These are phyloP conservation scores for Apogon talboti DNA, from an alignment of 2,797 vertebrate species.

Conservation along the genomic window DNA sequence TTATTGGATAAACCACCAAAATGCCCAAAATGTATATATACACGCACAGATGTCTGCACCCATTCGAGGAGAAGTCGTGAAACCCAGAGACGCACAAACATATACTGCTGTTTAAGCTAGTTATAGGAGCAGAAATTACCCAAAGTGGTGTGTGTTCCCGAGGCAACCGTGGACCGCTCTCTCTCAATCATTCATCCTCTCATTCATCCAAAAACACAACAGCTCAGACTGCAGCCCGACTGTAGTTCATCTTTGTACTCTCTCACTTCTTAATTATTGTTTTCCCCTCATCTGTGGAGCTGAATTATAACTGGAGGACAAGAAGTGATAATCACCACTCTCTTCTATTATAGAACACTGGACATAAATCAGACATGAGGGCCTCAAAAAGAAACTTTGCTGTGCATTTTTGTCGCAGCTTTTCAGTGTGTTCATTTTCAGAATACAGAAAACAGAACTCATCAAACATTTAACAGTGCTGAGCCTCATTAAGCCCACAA, in stretches of 20 bases:
- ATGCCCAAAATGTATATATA: conserved; percentile 58
- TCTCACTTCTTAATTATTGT: conserved; percentile 67
- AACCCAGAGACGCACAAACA: conserved; percentile 59
- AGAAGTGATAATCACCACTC: conserved; percentile 47
- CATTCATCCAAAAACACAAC: conserved; percentile 41
- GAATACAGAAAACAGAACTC: conserved; percentile 38
- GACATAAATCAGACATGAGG: conserved; percentile 43
- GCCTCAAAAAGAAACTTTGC: conserved; percentile 6
- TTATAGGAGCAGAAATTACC: conserved; percentile 55
- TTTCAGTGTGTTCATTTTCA: conserved; percentile 12
- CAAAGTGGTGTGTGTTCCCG: conserved; percentile 51
- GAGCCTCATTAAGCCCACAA: conserved; percentile 53
- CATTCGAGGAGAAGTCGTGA: conserved; percentile 38
- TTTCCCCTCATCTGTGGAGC: conserved; percentile 63
- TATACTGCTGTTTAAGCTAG: conserved; percentile 41
- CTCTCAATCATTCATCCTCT: conserved; percentile 49
- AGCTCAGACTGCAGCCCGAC: conserved; percentile 47
- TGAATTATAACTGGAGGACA: conserved; percentile 58
- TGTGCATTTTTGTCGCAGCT: conserved; percentile 8
- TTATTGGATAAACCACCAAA: conserved; percentile 73
- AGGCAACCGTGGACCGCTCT: conserved; percentile 30
- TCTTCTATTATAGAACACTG: conserved; percentile 36
- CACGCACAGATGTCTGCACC: conserved; percentile 39
- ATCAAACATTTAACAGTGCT: conserved; percentile 16
- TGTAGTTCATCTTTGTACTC: conserved; percentile 30